Base-by-base conservation (phyloP, 2,797 vertebrate genomes). In the Gephyroberyx darwinii region DNA sequence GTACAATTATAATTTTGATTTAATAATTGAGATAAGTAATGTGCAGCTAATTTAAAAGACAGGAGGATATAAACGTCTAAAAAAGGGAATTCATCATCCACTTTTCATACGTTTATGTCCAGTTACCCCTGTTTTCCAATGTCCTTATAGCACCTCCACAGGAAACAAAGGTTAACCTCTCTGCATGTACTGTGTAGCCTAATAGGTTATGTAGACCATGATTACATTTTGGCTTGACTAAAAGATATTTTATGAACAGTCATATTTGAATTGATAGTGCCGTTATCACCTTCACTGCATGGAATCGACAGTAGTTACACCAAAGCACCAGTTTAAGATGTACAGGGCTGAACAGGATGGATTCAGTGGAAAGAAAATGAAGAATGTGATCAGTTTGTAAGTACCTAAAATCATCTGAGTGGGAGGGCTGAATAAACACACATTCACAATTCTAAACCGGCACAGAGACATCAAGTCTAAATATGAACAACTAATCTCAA, bases 251-350 rank as follows among this genome's bases (percentile, higher is more conserved):
- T 41, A 33, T 20, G 35, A 4, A 31, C 1, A 31, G 33, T n/a
- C 48, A 43, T 26, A 22, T 58, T 33, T 6, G 17, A 70, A 73
- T 60, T 65, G 6, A 51, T 74, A 33, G 41, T 47, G 41, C 30
- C 33, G 33, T 6, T 35, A 35, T 12, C 9, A 14, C 48, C 19
- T 50, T 50, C 14, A 17, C 6, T 19, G n/a, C 47, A 47, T 47
- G 45, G 3, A 5, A 47, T 47, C 45, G 4, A 30, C 33, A 35
- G 33, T 35, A 43, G 12, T 3, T 43, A 26, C 37, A 64, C 2
- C 19, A 22, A 47, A 48, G 55, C 4, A 55, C 2, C 4, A 41
- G 62, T 52, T 2, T 2, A 39, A 71, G 17, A 52, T 30, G 3
- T 1, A 57, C 30, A 8, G 41, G 5, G 56, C 59, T 56, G 35